Conservation (phyloP, 2,888 invertebrate genomes). For the Amblyteles armatorius region DNA sequence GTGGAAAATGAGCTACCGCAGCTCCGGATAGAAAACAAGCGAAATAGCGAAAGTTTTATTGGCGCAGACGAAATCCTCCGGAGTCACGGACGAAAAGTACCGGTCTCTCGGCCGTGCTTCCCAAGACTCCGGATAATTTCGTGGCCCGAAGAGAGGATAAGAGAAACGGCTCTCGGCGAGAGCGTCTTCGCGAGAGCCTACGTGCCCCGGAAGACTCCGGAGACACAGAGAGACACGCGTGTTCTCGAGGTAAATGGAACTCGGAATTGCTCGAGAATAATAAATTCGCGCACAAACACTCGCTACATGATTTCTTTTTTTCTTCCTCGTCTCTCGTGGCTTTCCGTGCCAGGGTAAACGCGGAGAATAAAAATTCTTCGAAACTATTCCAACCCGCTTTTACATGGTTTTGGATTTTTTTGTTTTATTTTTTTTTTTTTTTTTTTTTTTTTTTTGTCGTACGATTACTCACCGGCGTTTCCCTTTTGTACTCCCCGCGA, state of each 20-base stretch:
- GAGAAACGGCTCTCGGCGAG: neutral
- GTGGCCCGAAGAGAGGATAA: neutral
- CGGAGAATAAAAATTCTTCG: neutral
- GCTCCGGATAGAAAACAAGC: neutral
- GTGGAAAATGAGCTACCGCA: neutral
- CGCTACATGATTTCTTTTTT: slow-evolving; percentile 35
- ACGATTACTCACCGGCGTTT: slow-evolving; percentile 23
- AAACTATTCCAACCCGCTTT: neutral
- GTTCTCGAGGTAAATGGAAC: slow-evolving; percentile 40
- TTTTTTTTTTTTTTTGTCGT: neutral
- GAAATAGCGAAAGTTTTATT: slow-evolving; percentile 19
- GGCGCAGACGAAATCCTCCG: slow-evolving; percentile 23
- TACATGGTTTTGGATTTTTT: too few relatives aligned
- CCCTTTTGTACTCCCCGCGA: neutral
- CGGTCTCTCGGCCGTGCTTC: neutral
- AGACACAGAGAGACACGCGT: neutral
- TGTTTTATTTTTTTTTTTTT: too few relatives aligned
- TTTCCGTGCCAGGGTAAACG: neutral
- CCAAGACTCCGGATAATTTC: slow-evolving; percentile 35
- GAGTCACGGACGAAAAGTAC: neutral
- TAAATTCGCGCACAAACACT: slow-evolving; percentile 49
- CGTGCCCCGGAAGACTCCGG: slow-evolving; percentile 25
- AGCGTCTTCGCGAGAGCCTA: slow-evolving; percentile 42
- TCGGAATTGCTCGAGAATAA: slow-evolving; percentile 53
- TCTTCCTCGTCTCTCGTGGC: neutral